Evolutionary conservation across 2,797 vertebrate species (phyloP), one percentile per base, ranked within the genome.

Genomic region (Menidia menidia): DNA sequence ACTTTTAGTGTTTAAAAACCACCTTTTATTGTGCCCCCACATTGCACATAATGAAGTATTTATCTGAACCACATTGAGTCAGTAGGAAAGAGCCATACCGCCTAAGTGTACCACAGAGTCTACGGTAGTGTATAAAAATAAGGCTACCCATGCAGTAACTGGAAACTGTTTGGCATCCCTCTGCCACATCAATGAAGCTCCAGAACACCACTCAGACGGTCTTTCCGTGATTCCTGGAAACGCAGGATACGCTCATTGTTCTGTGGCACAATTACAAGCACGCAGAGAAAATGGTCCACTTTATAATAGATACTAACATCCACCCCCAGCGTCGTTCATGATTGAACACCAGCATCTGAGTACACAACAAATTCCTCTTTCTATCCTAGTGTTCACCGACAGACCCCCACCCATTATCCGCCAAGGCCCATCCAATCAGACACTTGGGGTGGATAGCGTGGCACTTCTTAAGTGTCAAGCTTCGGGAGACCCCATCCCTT

Each of bases 401-500:
- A 95, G 97, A 81, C 98, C 98, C 25, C 98, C 98, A 1, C 98
- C 98, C 78, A 97, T 99, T 89, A 99, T 99, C 80, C 94, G 98
- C 1, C 98, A 99, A 89, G 98, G 98, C 14, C 98, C 98, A 0
- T 89, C 96, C 84, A 99, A 99, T 89, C 98, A 98, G 93, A 98
- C 97, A 0, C 87, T 98, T 42, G 95, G 94, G 4, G 93, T 97
- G 85, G 98, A 98, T 85, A 95, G 95, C 4, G 93, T 96, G 76
- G 97, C 97, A 0, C 78, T 99, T 71, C 86, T 99, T 68, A 98
- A 97, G 87, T 99, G 98, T 87, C 98, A 98, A 88, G 97, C 98
- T 3, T 98, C 97, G 0, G 98, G 98, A 0, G 97, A 99, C 60
- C 98, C 98, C n/a, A 95, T 97, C 82, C 98, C 98, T 72, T 95